Evolutionary conservation across 1,140 invertebrate genomes (phyloP).

Genomic region (Penaeus japonicus): DNA sequence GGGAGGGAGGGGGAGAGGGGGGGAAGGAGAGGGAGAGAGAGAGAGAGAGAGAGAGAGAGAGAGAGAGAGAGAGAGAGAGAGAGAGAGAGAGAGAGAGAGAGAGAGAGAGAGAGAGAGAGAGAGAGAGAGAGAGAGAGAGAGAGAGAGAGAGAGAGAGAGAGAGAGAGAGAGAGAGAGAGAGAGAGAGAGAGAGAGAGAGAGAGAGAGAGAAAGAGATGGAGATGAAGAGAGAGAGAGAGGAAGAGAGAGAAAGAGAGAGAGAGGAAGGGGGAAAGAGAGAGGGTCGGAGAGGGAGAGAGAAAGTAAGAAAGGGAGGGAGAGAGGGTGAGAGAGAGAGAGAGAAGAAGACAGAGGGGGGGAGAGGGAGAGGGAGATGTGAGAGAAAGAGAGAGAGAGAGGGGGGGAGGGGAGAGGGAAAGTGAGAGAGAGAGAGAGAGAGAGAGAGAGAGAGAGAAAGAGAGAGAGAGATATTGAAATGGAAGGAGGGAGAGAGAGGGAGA

Average conservation of each 20-base stretch:
- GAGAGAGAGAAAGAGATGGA: background rate
- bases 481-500: no score
- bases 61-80: background rate
- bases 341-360: background rate
- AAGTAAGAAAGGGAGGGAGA: no score
- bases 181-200: background rate
- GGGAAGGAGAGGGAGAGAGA: background rate
- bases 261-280: background rate
- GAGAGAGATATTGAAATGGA: no score
- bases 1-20: background rate
- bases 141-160: no score
- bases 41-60: background rate
- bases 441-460: no score
- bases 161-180: background rate
- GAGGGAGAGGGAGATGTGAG: background rate
- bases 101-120: background rate
- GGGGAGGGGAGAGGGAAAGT: background rate
- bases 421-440: background rate
- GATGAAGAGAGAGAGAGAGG: background rate
- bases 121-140: background rate
- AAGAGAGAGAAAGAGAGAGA: background rate
- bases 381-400: background rate
- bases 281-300: background rate
- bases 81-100: background rate
- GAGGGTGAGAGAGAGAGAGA: background rate